Evolutionary conservation across 2,113 vertebrate species (phyloP).

Genomic region (Trematocara variabile): DNA sequence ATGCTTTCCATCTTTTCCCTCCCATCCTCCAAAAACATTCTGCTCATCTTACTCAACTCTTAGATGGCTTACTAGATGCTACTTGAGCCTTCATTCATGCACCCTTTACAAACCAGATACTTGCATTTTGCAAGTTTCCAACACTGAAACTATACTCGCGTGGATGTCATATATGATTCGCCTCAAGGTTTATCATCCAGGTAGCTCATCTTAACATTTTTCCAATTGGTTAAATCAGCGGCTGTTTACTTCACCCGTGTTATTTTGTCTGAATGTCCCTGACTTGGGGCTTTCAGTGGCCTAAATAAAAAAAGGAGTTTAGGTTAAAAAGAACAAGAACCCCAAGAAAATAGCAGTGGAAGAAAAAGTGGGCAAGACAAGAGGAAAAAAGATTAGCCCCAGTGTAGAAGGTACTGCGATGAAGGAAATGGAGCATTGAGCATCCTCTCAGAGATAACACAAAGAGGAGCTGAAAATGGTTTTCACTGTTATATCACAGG

Average conservation of each 20-base stretch:
- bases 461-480: conserved; percentile 32
- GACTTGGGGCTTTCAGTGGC: not conserved
- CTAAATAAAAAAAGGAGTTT: not conserved
- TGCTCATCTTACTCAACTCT: conserved; percentile 11
- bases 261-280: not conserved
- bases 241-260: not conserved
- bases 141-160: not conserved
- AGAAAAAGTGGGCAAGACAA: not conserved
- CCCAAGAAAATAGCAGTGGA: not conserved
- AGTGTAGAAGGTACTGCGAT: not conserved
- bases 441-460: conserved; percentile 39
- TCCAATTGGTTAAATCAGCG: not conserved
- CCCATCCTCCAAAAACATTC: conserved; percentile 2
- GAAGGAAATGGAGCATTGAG: not conserved
- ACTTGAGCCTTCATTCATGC: conserved; percentile 3
- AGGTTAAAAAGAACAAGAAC: not conserved
- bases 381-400: not conserved
- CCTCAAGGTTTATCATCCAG: not conserved
- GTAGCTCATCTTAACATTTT: not conserved
- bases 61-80: conserved; percentile 6
- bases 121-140: not conserved
- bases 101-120: not conserved
- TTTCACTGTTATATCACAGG: conserved; percentile 39
- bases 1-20: conserved; percentile 12
- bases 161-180: not conserved